Evolutionary conservation across 2,888 invertebrate species (phyloP).

Genomic region (Ditula angustiorana): DNA sequence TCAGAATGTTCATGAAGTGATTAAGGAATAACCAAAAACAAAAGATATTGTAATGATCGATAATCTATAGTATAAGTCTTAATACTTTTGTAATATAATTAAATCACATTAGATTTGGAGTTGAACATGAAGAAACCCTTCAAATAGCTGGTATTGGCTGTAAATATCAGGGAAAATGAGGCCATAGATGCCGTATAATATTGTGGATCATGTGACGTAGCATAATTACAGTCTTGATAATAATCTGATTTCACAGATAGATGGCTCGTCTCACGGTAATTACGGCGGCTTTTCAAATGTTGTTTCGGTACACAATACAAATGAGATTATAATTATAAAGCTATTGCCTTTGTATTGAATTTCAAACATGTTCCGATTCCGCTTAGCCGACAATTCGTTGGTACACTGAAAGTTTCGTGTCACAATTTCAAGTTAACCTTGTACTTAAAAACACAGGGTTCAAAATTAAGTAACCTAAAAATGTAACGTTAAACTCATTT

Average conservation of each 20-base stretch:
- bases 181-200: slow-evolving; percentile 13
- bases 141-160: slow-evolving; percentile 18
- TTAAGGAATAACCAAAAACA: no score
- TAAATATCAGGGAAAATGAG: slow-evolving; percentile 29
- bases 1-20: no score
- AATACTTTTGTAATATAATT: no score
- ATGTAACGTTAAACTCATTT: background rate
- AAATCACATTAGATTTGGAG: no score
- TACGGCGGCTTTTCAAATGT: slow-evolving; percentile 3
- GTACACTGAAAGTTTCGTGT: background rate
- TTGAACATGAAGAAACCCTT: slow-evolving; percentile 4
- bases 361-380: background rate
- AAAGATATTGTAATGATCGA: no score
- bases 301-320: slow-evolving; percentile 5
- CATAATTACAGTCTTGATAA: slow-evolving; percentile 29
- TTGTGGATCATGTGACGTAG: slow-evolving; percentile 13
- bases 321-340: slow-evolving; percentile 16
- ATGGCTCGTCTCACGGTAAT: slow-evolving; percentile 14
- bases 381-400: background rate
- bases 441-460: background rate
- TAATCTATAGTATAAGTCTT: no score
- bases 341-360: background rate
- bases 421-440: no score
- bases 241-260: slow-evolving; percentile 7
- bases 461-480: background rate